phyloP scores from a whole-genome alignment of 1,140 invertebrate species.

The Lerema accius region DNA sequence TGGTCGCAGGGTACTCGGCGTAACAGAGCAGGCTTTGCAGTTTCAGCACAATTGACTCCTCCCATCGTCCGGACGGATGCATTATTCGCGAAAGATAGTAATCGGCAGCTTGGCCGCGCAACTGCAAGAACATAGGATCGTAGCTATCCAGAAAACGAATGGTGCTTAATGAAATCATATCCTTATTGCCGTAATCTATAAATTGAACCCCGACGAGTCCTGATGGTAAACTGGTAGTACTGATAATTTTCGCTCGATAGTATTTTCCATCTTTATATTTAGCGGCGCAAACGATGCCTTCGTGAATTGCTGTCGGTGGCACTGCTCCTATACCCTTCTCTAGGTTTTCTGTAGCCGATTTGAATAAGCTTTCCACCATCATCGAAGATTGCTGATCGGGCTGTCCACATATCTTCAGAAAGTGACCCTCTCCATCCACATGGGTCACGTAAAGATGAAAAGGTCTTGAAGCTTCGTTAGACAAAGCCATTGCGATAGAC shows the following conservation, averaged over 20 bases:
- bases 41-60: conserved; percentile 73
- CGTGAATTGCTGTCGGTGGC: conserved; percentile 64
- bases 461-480: conserved; percentile 54
- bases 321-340: conserved; percentile 71
- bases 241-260: conserved; percentile 85
- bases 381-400: conserved; percentile 82
- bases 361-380: conserved; percentile 83
- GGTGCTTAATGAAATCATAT: conserved; percentile 81
- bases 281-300: conserved; percentile 84
- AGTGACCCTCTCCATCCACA: conserved; percentile 85
- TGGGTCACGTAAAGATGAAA: conserved; percentile 84
- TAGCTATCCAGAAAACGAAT: conserved; percentile 83
- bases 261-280: conserved; percentile 86
- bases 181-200: conserved; percentile 88
- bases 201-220: conserved; percentile 85
- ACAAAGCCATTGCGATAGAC: conserved; percentile 57
- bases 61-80: conserved; percentile 78
- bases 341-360: conserved; percentile 71
- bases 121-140: conserved; percentile 77
- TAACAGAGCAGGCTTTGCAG: conserved; percentile 80
- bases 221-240: conserved; percentile 66
- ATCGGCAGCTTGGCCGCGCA: conserved; percentile 82
- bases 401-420: conserved; percentile 88
- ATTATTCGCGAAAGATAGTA: conserved; percentile 84
- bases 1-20: conserved; percentile 72